phyloP scores from a whole-genome alignment of 2,888 invertebrate genomes.

The Elysia crispata region DNA sequence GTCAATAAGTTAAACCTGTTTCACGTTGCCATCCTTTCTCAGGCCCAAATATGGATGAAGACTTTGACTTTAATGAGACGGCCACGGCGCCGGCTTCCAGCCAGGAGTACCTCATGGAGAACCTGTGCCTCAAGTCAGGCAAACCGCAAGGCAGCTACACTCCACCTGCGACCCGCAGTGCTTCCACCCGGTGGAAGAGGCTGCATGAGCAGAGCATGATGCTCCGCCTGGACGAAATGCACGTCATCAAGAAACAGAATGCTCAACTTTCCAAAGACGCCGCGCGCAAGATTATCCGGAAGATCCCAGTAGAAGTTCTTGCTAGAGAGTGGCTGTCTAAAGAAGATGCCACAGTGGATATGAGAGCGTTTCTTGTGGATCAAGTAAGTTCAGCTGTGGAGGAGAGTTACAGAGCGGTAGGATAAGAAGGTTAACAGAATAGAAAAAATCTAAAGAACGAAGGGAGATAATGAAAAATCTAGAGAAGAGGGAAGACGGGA shows the following conservation, averaged over 20 bases:
- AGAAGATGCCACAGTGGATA: slow-evolving; percentile 72
- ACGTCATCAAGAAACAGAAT: slow-evolving; percentile 69
- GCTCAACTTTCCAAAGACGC: slow-evolving; percentile 66
- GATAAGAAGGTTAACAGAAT: no score
- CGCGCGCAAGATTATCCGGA: slow-evolving; percentile 70
- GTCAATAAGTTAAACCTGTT: no score
- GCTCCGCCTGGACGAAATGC: slow-evolving; percentile 69
- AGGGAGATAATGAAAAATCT: no score
- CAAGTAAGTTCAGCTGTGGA: slow-evolving; percentile 60
- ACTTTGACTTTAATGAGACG: slow-evolving; percentile 44
- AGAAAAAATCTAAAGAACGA: no score
- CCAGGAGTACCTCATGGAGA: slow-evolving; percentile 42
- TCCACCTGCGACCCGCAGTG: slow-evolving; percentile 66
- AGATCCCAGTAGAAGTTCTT: slow-evolving; percentile 75
- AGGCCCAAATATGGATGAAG: slow-evolving; percentile 28
- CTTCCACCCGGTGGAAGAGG: slow-evolving; percentile 70
- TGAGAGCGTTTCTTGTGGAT: slow-evolving; percentile 74
- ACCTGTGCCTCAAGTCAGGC: slow-evolving; percentile 49
- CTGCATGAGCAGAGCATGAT: slow-evolving; percentile 75
- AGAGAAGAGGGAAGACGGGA: no score
- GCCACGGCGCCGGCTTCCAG: slow-evolving; percentile 14
- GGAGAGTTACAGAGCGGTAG: no score
- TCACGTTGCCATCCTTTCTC: no score
- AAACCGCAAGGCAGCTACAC: slow-evolving; percentile 51
- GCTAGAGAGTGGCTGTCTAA: slow-evolving; percentile 75